phyloP scores from a whole-genome alignment of 2,888 invertebrate genomes.

The Timema cristinae region DNA sequence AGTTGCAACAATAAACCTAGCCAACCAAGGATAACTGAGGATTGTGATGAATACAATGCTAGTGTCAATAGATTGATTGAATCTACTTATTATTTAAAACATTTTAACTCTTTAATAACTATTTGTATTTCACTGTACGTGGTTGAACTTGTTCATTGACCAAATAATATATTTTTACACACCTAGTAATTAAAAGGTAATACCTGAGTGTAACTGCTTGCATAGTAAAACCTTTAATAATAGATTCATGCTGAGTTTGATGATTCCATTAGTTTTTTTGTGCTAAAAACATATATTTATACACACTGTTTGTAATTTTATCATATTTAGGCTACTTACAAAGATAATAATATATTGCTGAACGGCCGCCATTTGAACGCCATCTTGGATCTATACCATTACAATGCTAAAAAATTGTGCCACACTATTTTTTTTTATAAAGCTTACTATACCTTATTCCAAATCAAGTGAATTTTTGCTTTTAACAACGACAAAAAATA shows the following conservation, averaged over 20 bases:
- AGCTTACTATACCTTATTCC: background rate
- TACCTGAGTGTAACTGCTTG: background rate
- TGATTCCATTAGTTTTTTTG: too few relatives aligned
- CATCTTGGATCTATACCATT: background rate
- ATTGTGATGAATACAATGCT: background rate
- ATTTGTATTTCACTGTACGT: background rate
- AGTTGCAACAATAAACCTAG: slow-evolving; percentile 6
- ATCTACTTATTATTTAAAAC: background rate
- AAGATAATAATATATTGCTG: background rate
- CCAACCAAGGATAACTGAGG: background rate
- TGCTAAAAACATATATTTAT: too few relatives aligned
- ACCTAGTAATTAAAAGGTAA: background rate
- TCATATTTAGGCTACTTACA: too few relatives aligned
- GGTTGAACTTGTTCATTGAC: background rate
- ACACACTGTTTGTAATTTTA: too few relatives aligned
- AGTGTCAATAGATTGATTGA: background rate
- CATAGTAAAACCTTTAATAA: too few relatives aligned
- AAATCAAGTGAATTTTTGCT: slow-evolving; percentile 2
- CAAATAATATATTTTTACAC: background rate
- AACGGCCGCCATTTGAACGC: too few relatives aligned
- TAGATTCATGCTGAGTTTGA: too few relatives aligned
- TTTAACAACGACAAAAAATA: background rate
- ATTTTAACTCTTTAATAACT: background rate
- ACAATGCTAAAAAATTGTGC: background rate
- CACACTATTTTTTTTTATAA: background rate